Evolutionary conservation across 2,113 vertebrate genomes (phyloP), one percentile per base, ranked within the genome.

Genomic region (Aphelocoma coerulescens): DNA sequence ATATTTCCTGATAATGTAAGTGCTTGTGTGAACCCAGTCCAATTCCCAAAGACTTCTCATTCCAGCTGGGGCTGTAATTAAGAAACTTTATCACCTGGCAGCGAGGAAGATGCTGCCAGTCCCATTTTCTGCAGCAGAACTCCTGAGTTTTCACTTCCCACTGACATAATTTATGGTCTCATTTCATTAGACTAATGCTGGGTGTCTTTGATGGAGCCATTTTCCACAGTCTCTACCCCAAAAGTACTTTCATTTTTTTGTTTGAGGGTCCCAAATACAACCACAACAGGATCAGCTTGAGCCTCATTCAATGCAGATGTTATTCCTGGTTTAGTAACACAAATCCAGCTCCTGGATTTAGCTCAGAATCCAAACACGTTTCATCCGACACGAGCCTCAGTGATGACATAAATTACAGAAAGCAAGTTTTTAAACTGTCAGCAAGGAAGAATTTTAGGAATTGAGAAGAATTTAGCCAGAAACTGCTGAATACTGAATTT

Each of bases 1-100:
- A n/a, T 97, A 96, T 95, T 97, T 97, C 94, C 94, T 96, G 96
- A 97, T 97, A 97, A 97, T 96, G 44, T 97, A 98, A 98, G 96
- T 97, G 97, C 96, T 97, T 94, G 65, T 73, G 63, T 97, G 97
- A 98, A 97, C 96, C 95, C 96, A 92, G 96, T 98, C 96, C 98
- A 98, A 92, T 96, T 98, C 97, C 96, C 95, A 97, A 94, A 96
- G 88, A 93, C 85, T 54, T 77, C 94, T 90, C 91, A 94, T 97
- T 96, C 97, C 62, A 73, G 90, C 88, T 80, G 62, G 62, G 89
- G 77, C 90, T 89, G 95, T 97, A 98, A 98, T 98, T 98, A 98
- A 97, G 96, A 91, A 97, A 94, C 81, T 96, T 18, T 62, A 95
- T 96, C 97, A 93, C 94, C 73, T 66, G 92, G 91, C 96, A 87